Evolutionary conservation across 2,888 invertebrate species (phyloP).

Genomic region (Pseudeuparius sepicola): DNA sequence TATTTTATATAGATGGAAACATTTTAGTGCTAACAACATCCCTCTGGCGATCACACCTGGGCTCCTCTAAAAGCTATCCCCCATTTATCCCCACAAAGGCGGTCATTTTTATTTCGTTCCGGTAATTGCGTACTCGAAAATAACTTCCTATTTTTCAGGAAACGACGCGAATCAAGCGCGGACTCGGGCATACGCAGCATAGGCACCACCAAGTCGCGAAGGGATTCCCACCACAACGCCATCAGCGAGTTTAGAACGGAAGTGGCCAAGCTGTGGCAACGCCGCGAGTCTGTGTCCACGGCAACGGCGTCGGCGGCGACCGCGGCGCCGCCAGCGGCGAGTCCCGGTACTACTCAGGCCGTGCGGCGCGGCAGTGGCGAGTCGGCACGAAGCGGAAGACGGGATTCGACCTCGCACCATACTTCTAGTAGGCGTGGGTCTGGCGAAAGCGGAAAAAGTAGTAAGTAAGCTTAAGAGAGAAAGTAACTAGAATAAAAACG

Average conservation of each 20-base stretch:
- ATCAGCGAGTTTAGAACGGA: constrained; percentile 60
- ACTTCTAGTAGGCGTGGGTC: constrained; percentile 55
- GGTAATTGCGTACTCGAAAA: too few species aligned
- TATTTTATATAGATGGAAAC: too few species aligned
- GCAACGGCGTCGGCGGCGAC: constrained; percentile 32
- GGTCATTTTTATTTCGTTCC: too few species aligned
- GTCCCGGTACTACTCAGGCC: not conserved
- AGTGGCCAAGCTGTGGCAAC: constrained; percentile 60
- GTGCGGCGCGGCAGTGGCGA: constrained; percentile 40
- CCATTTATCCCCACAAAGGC: too few species aligned
- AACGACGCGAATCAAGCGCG: constrained; percentile 79
- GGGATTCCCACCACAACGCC: constrained; percentile 58
- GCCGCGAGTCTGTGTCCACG: constrained; percentile 50
- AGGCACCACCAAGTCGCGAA: constrained; percentile 61
- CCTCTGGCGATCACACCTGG: too few species aligned
- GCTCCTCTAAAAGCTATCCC: too few species aligned
- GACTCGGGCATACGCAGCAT: constrained; percentile 69
- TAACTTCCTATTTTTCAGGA: constrained; percentile 41
- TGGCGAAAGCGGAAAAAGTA: constrained; percentile 52
- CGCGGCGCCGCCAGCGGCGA: constrained; percentile 21
- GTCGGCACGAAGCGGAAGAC: constrained; percentile 40
- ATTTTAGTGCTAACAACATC: too few species aligned
- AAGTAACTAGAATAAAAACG: too few species aligned
- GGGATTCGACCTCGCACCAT: constrained; percentile 53
- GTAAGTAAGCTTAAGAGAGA: constrained; percentile 19